Percentiles rank a stretch among this genome's conserved stretches.
phyloP scores from a whole-genome alignment of 37 sponge, comb jelly and placozoan genomes.

The Aplysina aerophoba region DNA sequence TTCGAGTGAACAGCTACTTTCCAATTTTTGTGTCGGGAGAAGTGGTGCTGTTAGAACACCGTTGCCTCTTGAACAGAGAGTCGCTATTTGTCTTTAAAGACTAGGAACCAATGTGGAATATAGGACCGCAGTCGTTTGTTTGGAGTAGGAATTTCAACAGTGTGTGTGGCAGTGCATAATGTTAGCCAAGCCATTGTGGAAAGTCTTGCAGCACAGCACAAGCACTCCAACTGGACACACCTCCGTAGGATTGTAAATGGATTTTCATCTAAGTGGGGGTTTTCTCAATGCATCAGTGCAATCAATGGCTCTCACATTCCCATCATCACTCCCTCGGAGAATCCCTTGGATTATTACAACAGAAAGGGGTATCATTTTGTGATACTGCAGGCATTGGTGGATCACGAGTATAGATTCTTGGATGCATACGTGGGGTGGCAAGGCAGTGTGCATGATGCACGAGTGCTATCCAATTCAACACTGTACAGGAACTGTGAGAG shows the following conservation, averaged over 20 bases:
- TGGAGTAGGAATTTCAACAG: slow-evolving; percentile 28
- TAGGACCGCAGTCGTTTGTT: slow-evolving; percentile 26
- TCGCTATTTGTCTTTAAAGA: slow-evolving; percentile 20
- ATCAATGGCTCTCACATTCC: slow-evolving; percentile 21
- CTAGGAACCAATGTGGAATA: slow-evolving; percentile 39
- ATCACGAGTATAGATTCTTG: slow-evolving; percentile 24
- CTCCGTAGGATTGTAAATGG: slow-evolving; percentile 9
- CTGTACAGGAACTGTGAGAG: slow-evolving; percentile 23
- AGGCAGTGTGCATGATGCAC: slow-evolving; percentile 38
- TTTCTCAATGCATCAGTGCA: slow-evolving; percentile 32
- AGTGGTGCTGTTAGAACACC: not conserved
- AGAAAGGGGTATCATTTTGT: slow-evolving; percentile 32
- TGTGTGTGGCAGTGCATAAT: slow-evolving; percentile 20
- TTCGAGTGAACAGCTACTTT: slow-evolving; percentile 15
- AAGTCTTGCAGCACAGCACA: not conserved
- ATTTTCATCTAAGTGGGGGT: not conserved
- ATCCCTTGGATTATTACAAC: slow-evolving; percentile 31
- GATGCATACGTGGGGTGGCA: slow-evolving; percentile 33
- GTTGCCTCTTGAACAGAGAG: not conserved
- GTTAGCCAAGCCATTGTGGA: not conserved
- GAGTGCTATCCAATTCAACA: slow-evolving; percentile 29
- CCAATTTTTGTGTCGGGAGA: not conserved
- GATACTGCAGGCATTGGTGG: slow-evolving; percentile 21
- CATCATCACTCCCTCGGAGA: slow-evolving; percentile 28
- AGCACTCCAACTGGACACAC: not conserved